A percentile compares a stretch with the other conserved stretches of the same genome.
Evolutionary conservation across 2,797 vertebrate species (phyloP).

Genomic region (Sebastes iracundus): DNA sequence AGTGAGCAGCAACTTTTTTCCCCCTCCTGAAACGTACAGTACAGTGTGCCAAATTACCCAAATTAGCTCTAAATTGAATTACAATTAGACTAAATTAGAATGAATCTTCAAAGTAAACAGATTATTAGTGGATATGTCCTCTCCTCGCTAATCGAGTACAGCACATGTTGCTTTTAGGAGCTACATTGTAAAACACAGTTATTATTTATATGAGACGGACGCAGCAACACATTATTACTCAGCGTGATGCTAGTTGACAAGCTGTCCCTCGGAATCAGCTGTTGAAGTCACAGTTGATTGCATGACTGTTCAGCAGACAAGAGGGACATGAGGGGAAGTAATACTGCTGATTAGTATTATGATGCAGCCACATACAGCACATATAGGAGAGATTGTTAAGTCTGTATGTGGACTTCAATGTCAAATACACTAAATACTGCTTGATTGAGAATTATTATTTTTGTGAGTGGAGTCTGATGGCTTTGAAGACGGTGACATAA

Average conservation of each 20-base stretch:
- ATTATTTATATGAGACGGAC: constrained; percentile 59
- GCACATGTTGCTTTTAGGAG: constrained; percentile 22
- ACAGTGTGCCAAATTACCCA: constrained; percentile 10
- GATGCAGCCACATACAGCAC: neutral
- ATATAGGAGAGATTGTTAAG: neutral
- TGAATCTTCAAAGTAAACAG: constrained; percentile 34
- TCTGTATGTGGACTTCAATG: neutral
- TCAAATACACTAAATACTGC: neutral
- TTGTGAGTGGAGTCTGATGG: too few species aligned
- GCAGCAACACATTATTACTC: constrained; percentile 65
- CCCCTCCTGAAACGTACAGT: neutral
- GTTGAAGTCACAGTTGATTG: constrained; percentile 59
- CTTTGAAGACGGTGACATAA: too few species aligned
- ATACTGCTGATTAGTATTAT: constrained; percentile 32
- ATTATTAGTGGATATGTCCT: constrained; percentile 25
- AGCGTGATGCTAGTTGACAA: constrained; percentile 69
- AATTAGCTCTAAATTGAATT: constrained; percentile 38
- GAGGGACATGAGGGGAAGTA: constrained; percentile 23
- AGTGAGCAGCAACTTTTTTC: neutral
- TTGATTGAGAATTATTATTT: neutral
- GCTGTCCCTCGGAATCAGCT: constrained; percentile 69
- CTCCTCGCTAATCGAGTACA: constrained; percentile 33
- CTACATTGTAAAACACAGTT: constrained; percentile 32
- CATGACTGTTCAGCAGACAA: constrained; percentile 53
- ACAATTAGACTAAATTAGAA: constrained; percentile 7